phyloP scores from a whole-genome alignment of 1,140 invertebrate species.

The Aculops lycopersici region DNA sequence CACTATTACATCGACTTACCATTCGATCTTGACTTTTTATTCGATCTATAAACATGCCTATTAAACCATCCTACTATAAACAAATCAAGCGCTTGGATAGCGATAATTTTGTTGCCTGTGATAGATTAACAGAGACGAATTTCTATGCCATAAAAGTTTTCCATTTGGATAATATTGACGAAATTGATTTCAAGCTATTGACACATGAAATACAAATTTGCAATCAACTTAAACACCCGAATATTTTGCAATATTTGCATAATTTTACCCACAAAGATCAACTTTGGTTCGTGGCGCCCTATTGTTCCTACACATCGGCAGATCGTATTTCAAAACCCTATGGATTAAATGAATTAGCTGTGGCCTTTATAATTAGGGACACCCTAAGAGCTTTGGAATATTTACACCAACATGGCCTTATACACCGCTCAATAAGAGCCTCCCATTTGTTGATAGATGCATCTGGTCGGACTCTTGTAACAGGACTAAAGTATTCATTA shows the following conservation, averaged over 20 bases:
- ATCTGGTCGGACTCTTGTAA: constrained; percentile 31
- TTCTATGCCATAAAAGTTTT: neutral
- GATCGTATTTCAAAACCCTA: constrained; percentile 16
- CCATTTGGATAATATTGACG: neutral
- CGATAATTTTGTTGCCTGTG: no score
- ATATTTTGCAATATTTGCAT: constrained; percentile 30
- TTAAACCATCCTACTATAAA: no score
- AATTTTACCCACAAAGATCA: constrained; percentile 31
- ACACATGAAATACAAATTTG: constrained; percentile 2
- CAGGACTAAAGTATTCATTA: constrained; percentile 40
- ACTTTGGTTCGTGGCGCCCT: constrained; percentile 38
- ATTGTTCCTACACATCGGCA: constrained; percentile 6
- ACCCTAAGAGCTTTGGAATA: constrained; percentile 42
- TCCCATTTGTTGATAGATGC: constrained; percentile 33
- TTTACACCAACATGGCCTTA: constrained; percentile 44
- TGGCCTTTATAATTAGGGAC: constrained; percentile 41
- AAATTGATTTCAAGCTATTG: constrained; percentile 1
- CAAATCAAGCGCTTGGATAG: no score
- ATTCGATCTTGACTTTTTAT: no score
- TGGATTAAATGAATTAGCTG: constrained; percentile 41
- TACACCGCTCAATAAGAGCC: constrained; percentile 28
- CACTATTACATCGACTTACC: no score
- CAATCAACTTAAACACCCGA: constrained; percentile 38
- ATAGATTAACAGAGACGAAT: no score
- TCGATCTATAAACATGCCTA: no score